Conservation (phyloP, 53 echinoderm and acorn worm species). For the Holothuria scabra region DNA sequence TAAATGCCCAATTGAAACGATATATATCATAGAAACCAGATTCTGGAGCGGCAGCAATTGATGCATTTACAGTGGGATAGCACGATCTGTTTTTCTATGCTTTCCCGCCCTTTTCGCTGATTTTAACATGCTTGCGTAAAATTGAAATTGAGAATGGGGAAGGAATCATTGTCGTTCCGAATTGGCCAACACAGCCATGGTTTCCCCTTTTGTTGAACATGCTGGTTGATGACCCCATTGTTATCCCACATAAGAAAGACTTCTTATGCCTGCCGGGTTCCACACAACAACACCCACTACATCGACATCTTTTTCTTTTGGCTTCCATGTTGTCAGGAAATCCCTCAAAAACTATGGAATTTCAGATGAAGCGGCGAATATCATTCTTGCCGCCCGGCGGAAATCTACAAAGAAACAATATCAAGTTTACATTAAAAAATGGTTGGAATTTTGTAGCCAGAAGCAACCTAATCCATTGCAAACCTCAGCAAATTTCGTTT, state of each 20-base stretch:
- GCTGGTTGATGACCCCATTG: slow-evolving; percentile 51
- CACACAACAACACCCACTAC: slow-evolving; percentile 33
- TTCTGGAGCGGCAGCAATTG: slow-evolving; percentile 41
- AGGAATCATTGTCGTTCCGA: slow-evolving; percentile 42
- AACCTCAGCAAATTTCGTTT: neutral
- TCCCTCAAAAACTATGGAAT: slow-evolving; percentile 55
- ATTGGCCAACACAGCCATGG: slow-evolving; percentile 52
- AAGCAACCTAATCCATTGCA: slow-evolving; percentile 13
- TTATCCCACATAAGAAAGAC: slow-evolving; percentile 43
- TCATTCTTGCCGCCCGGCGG: slow-evolving; percentile 70
- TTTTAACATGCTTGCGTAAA: slow-evolving; percentile 13
- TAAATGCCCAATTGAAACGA: slow-evolving; percentile 47
- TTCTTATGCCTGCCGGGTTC: slow-evolving; percentile 36
- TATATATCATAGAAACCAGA: slow-evolving; percentile 65
- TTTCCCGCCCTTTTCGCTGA: slow-evolving; percentile 40
- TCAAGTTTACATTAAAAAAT: slow-evolving; percentile 55
- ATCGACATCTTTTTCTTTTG: slow-evolving; percentile 46
- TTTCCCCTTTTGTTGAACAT: slow-evolving; percentile 26
- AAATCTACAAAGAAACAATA: slow-evolving; percentile 66
- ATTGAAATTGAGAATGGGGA: slow-evolving; percentile 10
- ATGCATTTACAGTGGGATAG: slow-evolving; percentile 61
- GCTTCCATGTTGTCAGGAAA: slow-evolving; percentile 58
- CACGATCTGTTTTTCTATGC: slow-evolving; percentile 15
- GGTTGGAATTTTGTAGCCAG: slow-evolving; percentile 46
- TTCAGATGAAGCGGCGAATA: slow-evolving; percentile 43